Conservation (phyloP, 1,140 invertebrate species). For the Hylyphantes graminicola region DNA sequence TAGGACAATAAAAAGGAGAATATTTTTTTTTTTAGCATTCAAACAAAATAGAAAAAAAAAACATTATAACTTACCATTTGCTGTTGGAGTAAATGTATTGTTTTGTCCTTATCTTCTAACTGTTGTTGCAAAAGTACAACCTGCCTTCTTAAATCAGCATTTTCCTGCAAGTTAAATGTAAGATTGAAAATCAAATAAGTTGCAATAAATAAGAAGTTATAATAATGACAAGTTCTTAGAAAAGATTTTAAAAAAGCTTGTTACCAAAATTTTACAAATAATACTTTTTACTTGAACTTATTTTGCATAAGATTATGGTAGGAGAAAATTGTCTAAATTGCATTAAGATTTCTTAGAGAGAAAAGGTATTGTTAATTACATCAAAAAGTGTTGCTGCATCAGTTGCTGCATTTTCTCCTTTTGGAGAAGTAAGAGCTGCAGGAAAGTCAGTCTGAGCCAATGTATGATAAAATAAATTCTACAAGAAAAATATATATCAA, state of each 20-base stretch:
- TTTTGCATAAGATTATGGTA: background rate
- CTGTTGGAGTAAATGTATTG: slow-evolving; percentile 76
- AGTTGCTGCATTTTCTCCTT: slow-evolving; percentile 2
- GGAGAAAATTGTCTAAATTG: background rate
- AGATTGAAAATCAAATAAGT: background rate
- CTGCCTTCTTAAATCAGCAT: slow-evolving; percentile 79
- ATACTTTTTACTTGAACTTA: no score
- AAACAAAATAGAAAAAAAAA: background rate
- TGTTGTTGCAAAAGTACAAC: slow-evolving; percentile 70
- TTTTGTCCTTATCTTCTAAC: slow-evolving; percentile 78
- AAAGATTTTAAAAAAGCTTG: background rate
- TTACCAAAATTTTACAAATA: background rate
- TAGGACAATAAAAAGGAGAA: no score
- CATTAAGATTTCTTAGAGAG: background rate
- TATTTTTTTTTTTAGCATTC: background rate
- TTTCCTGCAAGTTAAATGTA: slow-evolving; percentile 69
- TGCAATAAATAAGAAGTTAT: background rate
- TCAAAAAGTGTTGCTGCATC: slow-evolving; percentile 7
- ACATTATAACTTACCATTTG: slow-evolving; percentile 68
- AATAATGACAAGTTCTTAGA: background rate
- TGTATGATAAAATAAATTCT: slow-evolving; percentile 81
- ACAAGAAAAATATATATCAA: slow-evolving; percentile 64
- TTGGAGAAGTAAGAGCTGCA: slow-evolving; percentile 63
- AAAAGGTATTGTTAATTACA: background rate
- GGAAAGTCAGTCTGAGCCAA: slow-evolving; percentile 70